Base-by-base conservation (phyloP, 1,140 invertebrate species). In the Drosophila rufa region DNA sequence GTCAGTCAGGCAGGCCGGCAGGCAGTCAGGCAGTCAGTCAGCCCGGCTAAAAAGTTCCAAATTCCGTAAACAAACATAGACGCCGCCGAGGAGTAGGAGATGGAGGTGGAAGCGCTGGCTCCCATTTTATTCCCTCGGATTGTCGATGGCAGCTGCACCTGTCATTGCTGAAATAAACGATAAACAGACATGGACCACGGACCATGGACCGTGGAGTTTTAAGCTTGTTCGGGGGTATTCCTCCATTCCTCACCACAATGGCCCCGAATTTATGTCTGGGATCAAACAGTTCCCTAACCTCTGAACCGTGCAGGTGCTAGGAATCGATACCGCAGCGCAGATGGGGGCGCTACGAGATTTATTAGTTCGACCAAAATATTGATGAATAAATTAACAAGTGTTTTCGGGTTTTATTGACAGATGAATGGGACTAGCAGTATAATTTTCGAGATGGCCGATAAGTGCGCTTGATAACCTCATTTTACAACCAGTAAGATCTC, bases 121-220 rank as follows among this genome's bases (percentile, higher is more conserved):
- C 53, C 60, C 56, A 56, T 79, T 71, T 69, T 73, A 77, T 74
- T 73, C 55, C 67, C 53, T 59, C 62, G 53, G 65, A 79, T 66
- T 86, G 69, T 83, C 69, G 69, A 74, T 68, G 84, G 65, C 84
- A 87, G 84, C 84, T 87, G 84, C 84, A 87, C 84, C 84, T 87
- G 84, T 87, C 84, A 87, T 78, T 89, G 84, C 77, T 80, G 43
- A 83, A 75, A 77, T 70, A 83, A 89, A 83, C 80, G 84, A 87
- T 87, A 86, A 79, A 83, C 84, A 83, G 75, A 79, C 71, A 70
- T 62, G 61, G 65, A 46, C 36, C 19, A 9, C 25, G 36, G 30
- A 56, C 14, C 56, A 15, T 36, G 25, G 50, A n/a, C 30, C 43
- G 43, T 33, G 30, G 19, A 36, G 40, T 27, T 50, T 12, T 15